A percentile compares a stretch with the other conserved stretches of the same genome.
phyloP scores from a whole-genome alignment of 2,888 invertebrate genomes.

The Acleris laterana region DNA sequence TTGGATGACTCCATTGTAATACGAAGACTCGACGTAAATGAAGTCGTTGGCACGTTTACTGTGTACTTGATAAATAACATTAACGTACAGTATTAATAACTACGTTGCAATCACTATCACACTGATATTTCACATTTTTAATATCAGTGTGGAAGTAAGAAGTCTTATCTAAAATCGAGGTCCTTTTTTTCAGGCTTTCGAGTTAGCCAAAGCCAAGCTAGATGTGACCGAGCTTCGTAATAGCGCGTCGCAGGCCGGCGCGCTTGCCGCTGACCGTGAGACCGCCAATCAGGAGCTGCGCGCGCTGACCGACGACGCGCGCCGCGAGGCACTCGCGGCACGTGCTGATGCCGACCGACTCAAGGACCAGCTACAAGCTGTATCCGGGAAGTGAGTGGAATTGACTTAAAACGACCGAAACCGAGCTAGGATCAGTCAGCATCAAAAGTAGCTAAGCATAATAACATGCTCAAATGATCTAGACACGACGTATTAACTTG shows the following conservation, averaged over 20 bases:
- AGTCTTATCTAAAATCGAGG: too few relatives aligned
- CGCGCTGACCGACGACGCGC: constrained; percentile 54
- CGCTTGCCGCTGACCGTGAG: constrained; percentile 61
- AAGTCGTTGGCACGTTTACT: background rate
- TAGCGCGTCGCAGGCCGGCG: constrained; percentile 80
- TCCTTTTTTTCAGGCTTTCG: constrained; percentile 61
- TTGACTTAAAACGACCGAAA: too few relatives aligned
- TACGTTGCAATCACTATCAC: too few relatives aligned
- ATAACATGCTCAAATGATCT: too few relatives aligned
- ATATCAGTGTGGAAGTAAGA: too few relatives aligned
- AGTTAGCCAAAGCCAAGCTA: constrained; percentile 77
- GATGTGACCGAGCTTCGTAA: constrained; percentile 75
- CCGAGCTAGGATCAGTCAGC: too few relatives aligned
- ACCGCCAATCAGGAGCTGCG: constrained; percentile 56
- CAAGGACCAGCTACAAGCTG: constrained; percentile 52
- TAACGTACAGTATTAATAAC: too few relatives aligned
- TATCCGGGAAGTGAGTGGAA: constrained; percentile 55
- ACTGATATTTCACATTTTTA: too few relatives aligned
- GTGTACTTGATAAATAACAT: background rate
- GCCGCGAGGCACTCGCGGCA: constrained; percentile 53
- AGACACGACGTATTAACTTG: too few relatives aligned
- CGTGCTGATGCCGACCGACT: constrained; percentile 49
- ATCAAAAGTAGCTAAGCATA: too few relatives aligned
- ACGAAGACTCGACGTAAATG: constrained; percentile 10
- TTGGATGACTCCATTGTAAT: constrained; percentile 16